Base-by-base conservation (phyloP, 2,888 invertebrate genomes). In the Cantharis flavilabris region DNA sequence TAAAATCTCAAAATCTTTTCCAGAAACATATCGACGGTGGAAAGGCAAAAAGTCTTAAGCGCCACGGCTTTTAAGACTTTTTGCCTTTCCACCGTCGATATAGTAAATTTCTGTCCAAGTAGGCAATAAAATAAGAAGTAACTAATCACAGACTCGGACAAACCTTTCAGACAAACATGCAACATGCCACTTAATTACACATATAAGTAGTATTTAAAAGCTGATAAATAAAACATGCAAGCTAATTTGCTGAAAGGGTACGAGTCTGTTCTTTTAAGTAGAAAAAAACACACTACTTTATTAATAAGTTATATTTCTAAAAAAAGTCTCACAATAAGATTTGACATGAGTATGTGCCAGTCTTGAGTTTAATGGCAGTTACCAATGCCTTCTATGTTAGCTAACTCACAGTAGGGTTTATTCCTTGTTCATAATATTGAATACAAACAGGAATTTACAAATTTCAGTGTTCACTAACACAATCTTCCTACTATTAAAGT, bases 321-420 rank as follows among this genome's bases (percentile, higher is more conserved):
- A 87, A 49, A 87, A 87, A 87, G 84, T 87, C 86, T 87, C 87
- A 88, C 87, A 88, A 87, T 85, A 85, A 86, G 85, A 87, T 87
- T 87, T 86, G 87, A 86, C 86, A 87, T 82, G 82, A 83, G 83
- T 82, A 82, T 86, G 86, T 86, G 87, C 87, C 87, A 87, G 86
- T 86, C 86, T 86, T 85, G 83, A 77, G 73, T 83, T 84, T 82
- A 82, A 82, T 82, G 85, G 84, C 85, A 83, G 83, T 84, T 82
- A 82, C 83, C 82, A 82, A 82, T 84, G 85, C 84, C 83, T 80
- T 81, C 80, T 81, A 81, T 83, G 84, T 86, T 86, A 86, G 86
- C 86, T 86, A 87, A 86, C 85, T 86, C 85, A 85, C 84, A 84
- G 70, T 77, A 79, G 76, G 79, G 71, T 77, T 73, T 72, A 77